Base-by-base conservation (phyloP, 2,888 invertebrate genomes). In the Branchipolynoe longqiensis region DNA sequence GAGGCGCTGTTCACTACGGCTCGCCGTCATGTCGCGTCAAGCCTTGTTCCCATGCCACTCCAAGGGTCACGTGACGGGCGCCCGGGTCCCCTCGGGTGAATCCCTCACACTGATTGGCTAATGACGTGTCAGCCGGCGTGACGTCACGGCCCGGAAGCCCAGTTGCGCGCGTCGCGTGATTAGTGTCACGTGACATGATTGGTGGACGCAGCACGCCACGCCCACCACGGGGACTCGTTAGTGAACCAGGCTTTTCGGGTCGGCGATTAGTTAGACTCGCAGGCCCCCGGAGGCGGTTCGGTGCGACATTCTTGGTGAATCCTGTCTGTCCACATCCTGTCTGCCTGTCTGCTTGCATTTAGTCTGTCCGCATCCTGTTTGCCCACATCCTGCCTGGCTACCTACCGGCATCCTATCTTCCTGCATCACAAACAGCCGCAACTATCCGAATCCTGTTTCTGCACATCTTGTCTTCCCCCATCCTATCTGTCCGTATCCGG, bases 61-160 rank as follows among this genome's bases (percentile, higher is more conserved):
- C 38, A 22, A 69, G 69, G n/a, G 69, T 69, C 69, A 69, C 69
- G 38, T 69, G 69, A 69, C 69, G n/a, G n/a, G n/a, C n/a, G 18
- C n/a, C 22, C 12, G 25, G 6, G 38, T 38, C 69, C 69, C 18
- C 38, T 14, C 36, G 69, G 14, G 69, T 4, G 18, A 6, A 3
- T 25, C 62, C 36, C 14, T 33, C 69, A 38, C 38, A 38, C 69
- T 69, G 69, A 69, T 69, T 69, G 69, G 69, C 69, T 69, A 69
- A 69, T 33, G 69, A 69, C 69, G 69, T 69, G 69, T 69, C 69
- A 69, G 36, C 36, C 38, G 69, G 69, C 2, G 69, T 69, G 69
- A 69, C 69, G 69, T 69, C 69, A 69, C 3, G 36, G 36, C n/a
- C 36, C 1, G 36, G 36, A 22, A 33, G 69, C 36, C n/a, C 14